Percentiles rank a stretch among this genome's conserved stretches.
Evolutionary conservation across 2,797 vertebrate genomes (phyloP).

Genomic region (Sebastes vulpes): DNA sequence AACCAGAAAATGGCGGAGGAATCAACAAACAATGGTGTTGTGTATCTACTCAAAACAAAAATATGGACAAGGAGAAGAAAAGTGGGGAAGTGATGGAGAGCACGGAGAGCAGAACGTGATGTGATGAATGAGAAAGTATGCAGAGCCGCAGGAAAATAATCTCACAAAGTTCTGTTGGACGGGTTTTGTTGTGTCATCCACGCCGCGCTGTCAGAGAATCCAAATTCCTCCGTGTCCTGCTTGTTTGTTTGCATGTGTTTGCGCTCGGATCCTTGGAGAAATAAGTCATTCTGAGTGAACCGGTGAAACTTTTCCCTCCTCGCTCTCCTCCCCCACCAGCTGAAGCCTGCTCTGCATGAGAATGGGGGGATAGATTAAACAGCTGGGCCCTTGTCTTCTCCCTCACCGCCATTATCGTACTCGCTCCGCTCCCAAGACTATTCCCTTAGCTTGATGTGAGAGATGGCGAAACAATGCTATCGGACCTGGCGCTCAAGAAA

Average conservation of each 20-base stretch:
- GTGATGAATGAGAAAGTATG: not conserved
- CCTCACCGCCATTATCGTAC: conserved; percentile 35
- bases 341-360: conserved; percentile 68
- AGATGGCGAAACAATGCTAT: conserved; percentile 35
- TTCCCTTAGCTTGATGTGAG: conserved; percentile 37
- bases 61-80: not conserved
- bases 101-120: not conserved
- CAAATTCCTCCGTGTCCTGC: conserved; percentile 37
- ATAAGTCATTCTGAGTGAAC: conserved; percentile 65
- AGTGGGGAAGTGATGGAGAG: not conserved
- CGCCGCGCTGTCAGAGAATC: conserved; percentile 17
- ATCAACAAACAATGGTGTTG: not conserved
- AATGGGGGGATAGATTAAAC: conserved; percentile 69
- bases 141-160: not conserved
- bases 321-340: conserved; percentile 12
- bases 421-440: conserved; percentile 33
- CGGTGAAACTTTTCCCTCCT: conserved; percentile 24
- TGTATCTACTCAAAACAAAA: not conserved
- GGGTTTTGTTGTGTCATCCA: not conserved
- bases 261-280: conserved; percentile 53
- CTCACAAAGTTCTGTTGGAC: conserved; percentile 13
- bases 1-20: not conserved
- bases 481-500: conserved; percentile 33
- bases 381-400: conserved; percentile 62
- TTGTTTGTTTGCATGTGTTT: conserved; percentile 65